Base-by-base conservation (phyloP, 2,888 invertebrate genomes). In the Druceiella hillmani region DNA sequence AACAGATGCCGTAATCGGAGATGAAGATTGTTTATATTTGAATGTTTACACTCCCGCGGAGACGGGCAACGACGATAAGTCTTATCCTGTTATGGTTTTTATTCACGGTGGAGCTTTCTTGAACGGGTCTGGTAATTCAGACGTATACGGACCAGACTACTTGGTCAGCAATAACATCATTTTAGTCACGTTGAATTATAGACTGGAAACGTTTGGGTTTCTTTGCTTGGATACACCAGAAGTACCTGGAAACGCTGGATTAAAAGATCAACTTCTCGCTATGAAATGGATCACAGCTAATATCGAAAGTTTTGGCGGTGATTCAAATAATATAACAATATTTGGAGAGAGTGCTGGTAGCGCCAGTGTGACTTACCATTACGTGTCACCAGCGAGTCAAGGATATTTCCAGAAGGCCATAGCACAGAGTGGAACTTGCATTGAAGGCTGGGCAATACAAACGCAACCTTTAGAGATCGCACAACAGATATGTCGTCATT, bases 11-110 rank as follows among this genome's bases (percentile, higher is more conserved):
- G n/a, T n/a, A n/a, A n/a, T n/a, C n/a, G n/a, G n/a, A n/a, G 11
- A 11, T 17, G 33, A 33, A 11, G 33, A 33, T 17, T 33, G 33
- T 20, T 10, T 33, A 3, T 33, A 33, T 22, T 11, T 33, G 17
- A 33, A 33, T 10, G 13, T 33, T 3, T 33, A 20, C 22, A 33
- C 33, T 10, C 33, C 17, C 7, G n/a, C n/a, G n/a, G n/a, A n/a
- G n/a, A 20, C 20, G 7, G 17, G 7, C 15, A 31, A 31, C 9
- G 6, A 7, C 3, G 12, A 33, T 20, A 27, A 15, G 5, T 14
- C 6, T 5, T 14, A 12, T 14, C 22, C 33, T 9, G 33, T 33
- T 3, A 33, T 33, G 33, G n/a, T 33, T 4, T 33, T 3, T 7
- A 22, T 33, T 4, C 33, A 33, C 10, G 22, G 33, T 5, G 33